Conservation (phyloP, 1,140 invertebrate species). For the Temnothorax longispinosus region DNA sequence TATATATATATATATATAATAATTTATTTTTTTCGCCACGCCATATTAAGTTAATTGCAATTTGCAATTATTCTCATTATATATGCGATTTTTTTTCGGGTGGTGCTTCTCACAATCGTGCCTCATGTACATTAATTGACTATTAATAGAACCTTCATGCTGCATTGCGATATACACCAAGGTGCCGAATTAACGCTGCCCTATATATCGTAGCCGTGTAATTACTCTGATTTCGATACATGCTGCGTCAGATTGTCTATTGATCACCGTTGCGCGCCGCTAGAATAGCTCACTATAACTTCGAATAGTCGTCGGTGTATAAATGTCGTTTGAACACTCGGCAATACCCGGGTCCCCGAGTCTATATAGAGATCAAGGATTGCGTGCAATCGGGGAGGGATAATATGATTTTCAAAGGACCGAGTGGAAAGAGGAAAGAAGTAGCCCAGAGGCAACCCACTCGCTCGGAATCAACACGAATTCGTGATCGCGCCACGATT, state of each 20-base stretch:
- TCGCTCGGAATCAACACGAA: slow-evolving; percentile 18
- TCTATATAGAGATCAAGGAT: slow-evolving; percentile 29
- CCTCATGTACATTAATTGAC: slow-evolving; percentile 48
- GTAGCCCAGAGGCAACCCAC: not conserved
- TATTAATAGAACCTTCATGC: slow-evolving; percentile 53
- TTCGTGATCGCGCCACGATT: slow-evolving; percentile 18
- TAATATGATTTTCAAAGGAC: slow-evolving; percentile 16
- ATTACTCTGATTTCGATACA: slow-evolving; percentile 61
- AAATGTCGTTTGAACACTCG: slow-evolving; percentile 19
- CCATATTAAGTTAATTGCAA: not conserved
- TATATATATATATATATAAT: not conserved
- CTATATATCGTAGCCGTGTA: slow-evolving; percentile 44
- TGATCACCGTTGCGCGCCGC: slow-evolving; percentile 19
- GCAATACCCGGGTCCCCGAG: not conserved
- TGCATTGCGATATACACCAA: slow-evolving; percentile 15
- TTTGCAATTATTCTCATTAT: slow-evolving; percentile 37
- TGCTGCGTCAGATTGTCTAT: slow-evolving; percentile 47
- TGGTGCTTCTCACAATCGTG: not conserved
- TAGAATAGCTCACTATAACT: slow-evolving; percentile 47
- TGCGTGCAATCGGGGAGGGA: slow-evolving; percentile 17
- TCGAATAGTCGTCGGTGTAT: slow-evolving; percentile 37
- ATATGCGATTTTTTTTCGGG: not conserved
- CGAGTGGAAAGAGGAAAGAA: not conserved
- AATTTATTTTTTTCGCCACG: not conserved
- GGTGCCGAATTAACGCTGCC: slow-evolving; percentile 26